Conservation (phyloP, 2,797 vertebrate species). For the Varecia variegata region DNA sequence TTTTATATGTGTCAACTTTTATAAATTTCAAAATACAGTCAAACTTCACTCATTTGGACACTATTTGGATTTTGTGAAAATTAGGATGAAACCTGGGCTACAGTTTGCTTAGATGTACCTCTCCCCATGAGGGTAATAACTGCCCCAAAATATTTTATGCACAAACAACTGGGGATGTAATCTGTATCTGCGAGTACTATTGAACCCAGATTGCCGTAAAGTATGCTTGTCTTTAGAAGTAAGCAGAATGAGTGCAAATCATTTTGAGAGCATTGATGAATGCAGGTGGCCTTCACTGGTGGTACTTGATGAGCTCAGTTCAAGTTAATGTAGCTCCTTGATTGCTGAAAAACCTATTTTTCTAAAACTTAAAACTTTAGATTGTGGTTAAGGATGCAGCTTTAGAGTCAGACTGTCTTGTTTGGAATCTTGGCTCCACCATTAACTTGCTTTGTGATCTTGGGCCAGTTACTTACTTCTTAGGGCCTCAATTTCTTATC, state of each 20-base stretch:
- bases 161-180: not conserved
- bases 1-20: conserved; percentile 22
- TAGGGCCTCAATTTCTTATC: not conserved
- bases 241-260: not conserved
- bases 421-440: not conserved
- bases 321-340: conserved; percentile 4
- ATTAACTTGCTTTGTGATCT: conserved; percentile 14
- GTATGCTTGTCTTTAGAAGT: conserved; percentile 1
- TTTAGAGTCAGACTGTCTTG: not conserved
- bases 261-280: not conserved
- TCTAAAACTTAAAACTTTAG: conserved; percentile 31
- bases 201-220: not conserved
- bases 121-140: not conserved
- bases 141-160: not conserved
- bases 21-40: conserved; percentile 17
- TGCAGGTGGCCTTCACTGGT: not conserved
- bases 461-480: not conserved
- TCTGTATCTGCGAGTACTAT: not conserved
- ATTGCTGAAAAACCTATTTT: not conserved
- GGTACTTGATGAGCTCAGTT: conserved; percentile 7
- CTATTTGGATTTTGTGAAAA: conserved; percentile 40
- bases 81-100: not conserved
- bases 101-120: not conserved
- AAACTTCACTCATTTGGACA: not conserved
- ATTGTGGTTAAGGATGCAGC: not conserved